Evolutionary conservation across 2,113 vertebrate genomes (phyloP), one percentile per base, ranked within the genome.

Genomic region (Bettongia penicillata): DNA sequence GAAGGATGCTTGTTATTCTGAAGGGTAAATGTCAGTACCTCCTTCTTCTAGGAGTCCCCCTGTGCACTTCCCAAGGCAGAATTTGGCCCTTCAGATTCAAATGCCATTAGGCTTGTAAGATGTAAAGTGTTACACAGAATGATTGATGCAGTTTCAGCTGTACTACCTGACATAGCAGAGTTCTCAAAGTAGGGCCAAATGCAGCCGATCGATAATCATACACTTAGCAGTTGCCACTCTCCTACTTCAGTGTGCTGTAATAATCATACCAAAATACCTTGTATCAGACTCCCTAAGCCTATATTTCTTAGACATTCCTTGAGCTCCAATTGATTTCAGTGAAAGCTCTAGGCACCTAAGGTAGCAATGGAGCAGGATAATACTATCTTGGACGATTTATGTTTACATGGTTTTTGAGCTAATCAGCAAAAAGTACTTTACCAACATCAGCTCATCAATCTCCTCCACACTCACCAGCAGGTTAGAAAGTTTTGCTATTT

Each of bases 31-130:
- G 68, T 91, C 90, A 43, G 25, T 50, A 43, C n/a, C 19, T 1
- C 55, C 61, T 93, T 92, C 24, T 11, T 9, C 6, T 25, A 50
- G 77, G 90, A 89, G 93, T 31, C 68, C 28, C 61, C 49, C n/a
- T 43, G 51, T 11, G 93, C 19, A 16, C 55, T 23, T 53, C 51
- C 1, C 22, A 92, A 92, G 93, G 91, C 91, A 92, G 94, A 89
- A 84, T 90, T 93, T 97, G 96, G 97, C 97, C 90, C 91, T 90
- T 53, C 49, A 51, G 53, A 53, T 91, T 91, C 93, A 93, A 89
- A 94, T 47, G 92, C 97, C 97, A 97, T 98, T 97, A 97, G 95
- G 96, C 77, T 51, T 0, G 0, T 19, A 52, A 97, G 94, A 95
- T 50, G 24, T 37, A 23, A 61, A 93, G 91, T 0, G 3, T 57